phyloP scores from a whole-genome alignment of 2,797 vertebrate species.

The Carduelis carduelis region DNA sequence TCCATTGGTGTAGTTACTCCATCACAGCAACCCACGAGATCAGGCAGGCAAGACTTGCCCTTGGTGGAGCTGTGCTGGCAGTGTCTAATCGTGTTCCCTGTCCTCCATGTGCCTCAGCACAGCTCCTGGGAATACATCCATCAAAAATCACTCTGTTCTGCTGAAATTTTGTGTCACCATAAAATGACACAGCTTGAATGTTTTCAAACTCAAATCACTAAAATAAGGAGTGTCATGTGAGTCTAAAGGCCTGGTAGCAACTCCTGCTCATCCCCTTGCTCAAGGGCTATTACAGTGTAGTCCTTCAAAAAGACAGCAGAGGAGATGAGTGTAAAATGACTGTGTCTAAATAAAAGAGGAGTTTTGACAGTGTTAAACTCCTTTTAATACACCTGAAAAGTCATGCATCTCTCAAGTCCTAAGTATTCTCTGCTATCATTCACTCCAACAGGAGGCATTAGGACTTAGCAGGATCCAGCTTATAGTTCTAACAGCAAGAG shows the following conservation, averaged over 20 bases:
- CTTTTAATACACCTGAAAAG: constrained; percentile 19
- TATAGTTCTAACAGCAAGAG: constrained; percentile 47
- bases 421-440: constrained; percentile 4
- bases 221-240: background rate
- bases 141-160: background rate
- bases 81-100: background rate
- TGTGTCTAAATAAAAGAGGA: background rate
- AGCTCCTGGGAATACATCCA: background rate
- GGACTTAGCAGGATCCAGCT: constrained; percentile 43
- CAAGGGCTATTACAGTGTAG: background rate
- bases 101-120: background rate
- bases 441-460: constrained; percentile 40
- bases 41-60: background rate
- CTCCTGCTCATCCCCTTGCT: background rate
- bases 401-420: background rate
- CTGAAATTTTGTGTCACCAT: background rate
- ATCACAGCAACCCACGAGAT: background rate
- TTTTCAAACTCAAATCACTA: background rate
- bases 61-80: background rate
- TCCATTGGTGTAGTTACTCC: background rate
- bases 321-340: background rate
- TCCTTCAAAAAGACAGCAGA: constrained; percentile 1
- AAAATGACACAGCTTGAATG: background rate
- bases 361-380: constrained; percentile 5
- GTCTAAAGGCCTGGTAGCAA: background rate